Evolutionary conservation across 2,888 invertebrate genomes (phyloP).

Genomic region (Actias luna): DNA sequence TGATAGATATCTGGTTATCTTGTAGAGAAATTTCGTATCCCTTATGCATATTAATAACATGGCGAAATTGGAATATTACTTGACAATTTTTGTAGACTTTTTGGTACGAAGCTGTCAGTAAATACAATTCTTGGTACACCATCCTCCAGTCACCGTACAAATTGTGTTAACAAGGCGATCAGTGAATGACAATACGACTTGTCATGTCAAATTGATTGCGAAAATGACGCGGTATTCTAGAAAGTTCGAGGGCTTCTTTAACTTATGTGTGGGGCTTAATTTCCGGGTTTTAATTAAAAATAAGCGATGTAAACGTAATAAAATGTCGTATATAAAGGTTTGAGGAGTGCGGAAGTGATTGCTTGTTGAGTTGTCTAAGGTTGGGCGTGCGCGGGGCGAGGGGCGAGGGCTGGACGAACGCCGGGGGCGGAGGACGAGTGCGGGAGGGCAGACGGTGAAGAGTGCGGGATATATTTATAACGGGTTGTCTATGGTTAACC

Average conservation of each 20-base stretch:
- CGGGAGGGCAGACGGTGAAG: slow-evolving; percentile 31
- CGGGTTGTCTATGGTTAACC: slow-evolving; percentile 35
- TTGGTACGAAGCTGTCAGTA: not conserved
- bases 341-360: slow-evolving; percentile 62
- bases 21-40: too few relatives aligned
- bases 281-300: too few relatives aligned
- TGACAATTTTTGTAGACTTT: not conserved
- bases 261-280: too few relatives aligned
- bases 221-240: too few relatives aligned
- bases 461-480: slow-evolving; percentile 13
- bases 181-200: too few relatives aligned
- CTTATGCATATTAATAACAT: too few relatives aligned
- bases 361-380: slow-evolving; percentile 76
- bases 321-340: slow-evolving; percentile 31
- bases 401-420: slow-evolving; percentile 43
- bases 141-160: not conserved
- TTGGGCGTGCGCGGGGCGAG: slow-evolving; percentile 50
- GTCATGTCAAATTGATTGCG: too few relatives aligned
- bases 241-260: too few relatives aligned
- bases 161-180: too few relatives aligned
- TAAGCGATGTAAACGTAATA: slow-evolving; percentile 14
- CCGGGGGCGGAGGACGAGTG: slow-evolving; percentile 43
- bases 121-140: not conserved
- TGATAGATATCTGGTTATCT: too few relatives aligned
- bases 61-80: not conserved